These are phyloP conservation scores for Pholis gunnellus DNA, from an alignment of 2,113 vertebrate genomes.

Conservation along the genomic window DNA sequence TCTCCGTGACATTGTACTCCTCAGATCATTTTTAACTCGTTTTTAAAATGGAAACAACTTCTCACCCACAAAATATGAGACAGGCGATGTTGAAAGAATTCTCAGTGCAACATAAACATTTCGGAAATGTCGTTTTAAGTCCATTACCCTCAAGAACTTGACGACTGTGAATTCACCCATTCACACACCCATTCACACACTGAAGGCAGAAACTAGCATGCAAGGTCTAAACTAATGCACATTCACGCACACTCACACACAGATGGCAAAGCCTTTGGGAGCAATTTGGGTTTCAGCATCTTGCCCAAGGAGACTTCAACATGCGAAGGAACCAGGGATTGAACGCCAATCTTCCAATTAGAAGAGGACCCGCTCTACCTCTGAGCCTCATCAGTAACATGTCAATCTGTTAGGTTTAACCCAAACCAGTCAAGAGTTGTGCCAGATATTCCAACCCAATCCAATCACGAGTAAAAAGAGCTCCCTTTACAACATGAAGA, in stretches of 20 bases:
- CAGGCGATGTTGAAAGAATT: too few relatives aligned
- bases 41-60: too few relatives aligned
- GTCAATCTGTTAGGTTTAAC: not conserved
- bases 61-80: too few relatives aligned
- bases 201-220: not conserved
- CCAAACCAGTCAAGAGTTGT: not conserved
- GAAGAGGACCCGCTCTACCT: not conserved
- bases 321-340: not conserved
- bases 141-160: too few relatives aligned
- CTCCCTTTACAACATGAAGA: not conserved
- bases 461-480: not conserved
- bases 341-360: not conserved
- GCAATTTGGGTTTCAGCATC: not conserved
- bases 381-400: conserved; percentile 5
- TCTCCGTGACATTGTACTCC: not conserved
- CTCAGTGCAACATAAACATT: too few relatives aligned
- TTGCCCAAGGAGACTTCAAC: not conserved
- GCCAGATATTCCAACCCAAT: not conserved
- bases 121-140: too few relatives aligned
- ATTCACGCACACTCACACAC: not conserved
- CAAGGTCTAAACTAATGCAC: not conserved
- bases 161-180: too few relatives aligned
- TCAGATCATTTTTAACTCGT: not conserved
- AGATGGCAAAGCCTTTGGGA: not conserved
- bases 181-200: not conserved